Percentiles rank a stretch among this genome's conserved stretches.
Evolutionary conservation across 1,140 invertebrate genomes (phyloP).

Genomic region (Caerostris darwini): DNA sequence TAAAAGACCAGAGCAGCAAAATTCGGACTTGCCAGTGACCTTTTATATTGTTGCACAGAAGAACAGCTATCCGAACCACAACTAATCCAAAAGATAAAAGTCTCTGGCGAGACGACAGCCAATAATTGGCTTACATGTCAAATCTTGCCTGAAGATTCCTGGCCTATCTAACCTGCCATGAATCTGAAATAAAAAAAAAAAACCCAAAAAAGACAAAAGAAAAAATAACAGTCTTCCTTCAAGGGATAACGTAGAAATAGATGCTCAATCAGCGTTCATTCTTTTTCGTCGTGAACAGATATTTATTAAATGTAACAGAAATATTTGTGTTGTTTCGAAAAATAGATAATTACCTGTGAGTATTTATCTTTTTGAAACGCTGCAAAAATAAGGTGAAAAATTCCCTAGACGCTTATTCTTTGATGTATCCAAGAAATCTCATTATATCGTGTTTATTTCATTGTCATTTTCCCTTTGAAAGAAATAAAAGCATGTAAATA

Average conservation of each 20-base stretch:
- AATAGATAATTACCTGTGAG: background rate
- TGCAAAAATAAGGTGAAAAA: too few species aligned
- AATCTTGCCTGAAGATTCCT: conserved; percentile 39
- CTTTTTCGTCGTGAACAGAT: background rate
- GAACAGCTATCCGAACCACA: conserved; percentile 37
- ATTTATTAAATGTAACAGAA: background rate
- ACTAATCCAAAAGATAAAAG: conserved; percentile 68
- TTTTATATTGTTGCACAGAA: background rate
- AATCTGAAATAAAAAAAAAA: background rate
- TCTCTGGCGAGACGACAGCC: conserved; percentile 52
- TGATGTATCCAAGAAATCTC: too few species aligned
- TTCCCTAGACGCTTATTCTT: too few species aligned
- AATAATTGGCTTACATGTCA: conserved; percentile 73
- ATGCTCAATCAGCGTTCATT: conserved; percentile 16
- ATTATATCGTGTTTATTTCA: too few species aligned
- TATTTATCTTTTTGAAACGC: too few species aligned
- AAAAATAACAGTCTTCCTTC: background rate
- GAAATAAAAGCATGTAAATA: too few species aligned
- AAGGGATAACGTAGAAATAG: background rate
- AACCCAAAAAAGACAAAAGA: too few species aligned
- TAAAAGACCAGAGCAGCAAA: conserved; percentile 43
- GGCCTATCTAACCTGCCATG: conserved; percentile 54
- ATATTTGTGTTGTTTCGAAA: background rate
- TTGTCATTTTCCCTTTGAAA: too few species aligned
- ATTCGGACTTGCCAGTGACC: conserved; percentile 42